A percentile compares a stretch with the other conserved stretches of the same genome.
phyloP scores from a whole-genome alignment of 2,888 invertebrate species.

The Cheiracanthium punctorium region DNA sequence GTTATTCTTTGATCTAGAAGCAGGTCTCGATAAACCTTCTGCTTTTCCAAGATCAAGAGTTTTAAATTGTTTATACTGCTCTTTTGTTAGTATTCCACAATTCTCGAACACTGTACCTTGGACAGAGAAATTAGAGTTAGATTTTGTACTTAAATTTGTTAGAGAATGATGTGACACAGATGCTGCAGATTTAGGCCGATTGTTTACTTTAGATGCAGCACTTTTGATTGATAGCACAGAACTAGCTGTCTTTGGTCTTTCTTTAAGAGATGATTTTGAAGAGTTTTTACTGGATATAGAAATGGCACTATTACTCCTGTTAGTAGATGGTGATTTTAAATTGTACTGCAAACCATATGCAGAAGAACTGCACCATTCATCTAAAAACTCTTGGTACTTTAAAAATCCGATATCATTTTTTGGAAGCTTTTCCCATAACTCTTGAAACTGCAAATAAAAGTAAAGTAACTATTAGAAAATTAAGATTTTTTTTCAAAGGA shows the following conservation, averaged over 20 bases:
- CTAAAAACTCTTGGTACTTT: constrained; percentile 41
- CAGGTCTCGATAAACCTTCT: not conserved
- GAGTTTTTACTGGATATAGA: constrained; percentile 29
- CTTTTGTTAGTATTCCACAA: constrained; percentile 34
- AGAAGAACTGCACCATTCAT: not conserved
- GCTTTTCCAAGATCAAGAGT: constrained; percentile 32
- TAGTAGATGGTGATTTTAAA: not conserved
- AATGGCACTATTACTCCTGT: not conserved
- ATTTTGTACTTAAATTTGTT: not conserved
- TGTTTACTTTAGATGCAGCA: not conserved
- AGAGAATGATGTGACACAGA: not conserved
- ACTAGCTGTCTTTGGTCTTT: constrained; percentile 42
- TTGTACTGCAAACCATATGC: not conserved
- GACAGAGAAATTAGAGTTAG: not conserved
- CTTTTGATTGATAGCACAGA: constrained; percentile 18
- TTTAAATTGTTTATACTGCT: constrained; percentile 46
- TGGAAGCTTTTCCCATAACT: constrained; percentile 44
- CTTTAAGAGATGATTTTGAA: constrained; percentile 16
- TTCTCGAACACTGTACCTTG: constrained; percentile 17
- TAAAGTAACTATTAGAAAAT: no score
- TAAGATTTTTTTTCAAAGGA: no score
- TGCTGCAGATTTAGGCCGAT: constrained; percentile 47
- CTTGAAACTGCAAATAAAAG: constrained; percentile 43
- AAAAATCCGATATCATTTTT: constrained; percentile 49
- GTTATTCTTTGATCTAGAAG: not conserved